These are phyloP conservation scores for Adoxophyes honmai DNA, from an alignment of 1,140 invertebrate genomes.

Conservation along the genomic window DNA sequence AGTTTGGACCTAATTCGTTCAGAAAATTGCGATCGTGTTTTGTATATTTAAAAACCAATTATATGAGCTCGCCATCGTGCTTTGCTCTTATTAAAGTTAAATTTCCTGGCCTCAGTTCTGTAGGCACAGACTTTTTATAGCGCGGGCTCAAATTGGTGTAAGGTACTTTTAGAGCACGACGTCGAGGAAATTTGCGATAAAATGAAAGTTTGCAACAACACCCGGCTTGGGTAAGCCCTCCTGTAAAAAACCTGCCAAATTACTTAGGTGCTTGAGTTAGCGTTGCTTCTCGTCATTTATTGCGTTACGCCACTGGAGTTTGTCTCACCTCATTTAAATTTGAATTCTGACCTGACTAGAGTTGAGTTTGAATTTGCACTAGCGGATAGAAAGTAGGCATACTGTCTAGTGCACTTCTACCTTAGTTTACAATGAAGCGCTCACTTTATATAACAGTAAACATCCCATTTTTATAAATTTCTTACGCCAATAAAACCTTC, in stretches of 20 bases:
- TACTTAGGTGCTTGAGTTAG: conserved; percentile 4
- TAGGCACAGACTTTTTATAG: conserved; percentile 11
- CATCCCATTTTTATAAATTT: no score
- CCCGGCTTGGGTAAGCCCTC: not conserved
- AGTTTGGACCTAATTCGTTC: conserved; percentile 11
- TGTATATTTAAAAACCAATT: conserved; percentile 28
- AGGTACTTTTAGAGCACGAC: conserved; percentile 1
- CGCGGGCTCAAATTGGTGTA: conserved; percentile 5
- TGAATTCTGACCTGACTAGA: no score
- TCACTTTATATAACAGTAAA: no score
- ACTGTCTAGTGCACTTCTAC: no score
- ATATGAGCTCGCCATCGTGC: conserved; percentile 21
- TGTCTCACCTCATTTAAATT: not conserved
- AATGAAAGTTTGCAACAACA: conserved; percentile 15
- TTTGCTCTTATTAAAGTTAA: conserved; percentile 54
- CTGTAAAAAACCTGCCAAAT: conserved; percentile 8
- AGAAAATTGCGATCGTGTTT: conserved; percentile 15
- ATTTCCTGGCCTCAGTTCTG: conserved; percentile 34
- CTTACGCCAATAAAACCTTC: no score
- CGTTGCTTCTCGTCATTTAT: conserved; percentile 6
- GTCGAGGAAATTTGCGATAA: conserved; percentile 10
- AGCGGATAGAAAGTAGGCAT: no score
- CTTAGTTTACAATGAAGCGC: no score
- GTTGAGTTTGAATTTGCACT: no score
- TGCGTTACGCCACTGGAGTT: not conserved